Evolutionary conservation across 2,113 vertebrate species (phyloP).

Genomic region (Scytalopus superciliaris): DNA sequence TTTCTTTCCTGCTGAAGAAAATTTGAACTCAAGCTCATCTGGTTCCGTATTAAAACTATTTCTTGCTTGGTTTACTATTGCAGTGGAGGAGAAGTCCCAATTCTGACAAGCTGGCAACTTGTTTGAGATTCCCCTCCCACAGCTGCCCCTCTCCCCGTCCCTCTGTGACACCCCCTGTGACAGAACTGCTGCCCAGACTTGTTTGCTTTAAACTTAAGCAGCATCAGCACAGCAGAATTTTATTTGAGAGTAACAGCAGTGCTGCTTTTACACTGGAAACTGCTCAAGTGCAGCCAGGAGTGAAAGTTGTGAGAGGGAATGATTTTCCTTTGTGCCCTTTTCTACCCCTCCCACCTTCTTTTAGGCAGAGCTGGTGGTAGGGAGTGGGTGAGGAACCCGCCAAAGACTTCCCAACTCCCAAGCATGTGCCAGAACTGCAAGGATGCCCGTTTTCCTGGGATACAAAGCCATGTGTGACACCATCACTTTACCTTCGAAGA

Average conservation of each 20-base stretch:
- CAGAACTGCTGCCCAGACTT: neutral
- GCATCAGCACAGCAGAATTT: neutral
- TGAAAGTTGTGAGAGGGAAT: neutral
- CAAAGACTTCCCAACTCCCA: neutral
- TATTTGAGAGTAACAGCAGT: neutral
- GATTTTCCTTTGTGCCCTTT: neutral
- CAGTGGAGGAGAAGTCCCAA: neutral
- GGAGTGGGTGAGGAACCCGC: neutral
- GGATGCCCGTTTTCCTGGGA: neutral
- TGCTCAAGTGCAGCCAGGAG: neutral
- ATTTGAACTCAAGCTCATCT: neutral
- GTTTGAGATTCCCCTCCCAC: neutral
- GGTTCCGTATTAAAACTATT: neutral
- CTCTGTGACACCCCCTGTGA: neutral
- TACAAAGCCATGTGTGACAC: neutral
- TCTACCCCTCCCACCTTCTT: neutral
- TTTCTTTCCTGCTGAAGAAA: neutral
- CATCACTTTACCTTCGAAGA: slow-evolving; percentile 91
- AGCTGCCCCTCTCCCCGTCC: neutral
- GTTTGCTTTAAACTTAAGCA: neutral
- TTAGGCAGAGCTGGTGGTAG: neutral
- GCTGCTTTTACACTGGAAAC: neutral
- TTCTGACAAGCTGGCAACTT: neutral
- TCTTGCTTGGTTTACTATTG: neutral
- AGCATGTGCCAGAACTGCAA: neutral